Percentiles rank a stretch among this genome's conserved stretches.
phyloP scores from a whole-genome alignment of 2,888 invertebrate genomes.

The Myopa testacea region DNA sequence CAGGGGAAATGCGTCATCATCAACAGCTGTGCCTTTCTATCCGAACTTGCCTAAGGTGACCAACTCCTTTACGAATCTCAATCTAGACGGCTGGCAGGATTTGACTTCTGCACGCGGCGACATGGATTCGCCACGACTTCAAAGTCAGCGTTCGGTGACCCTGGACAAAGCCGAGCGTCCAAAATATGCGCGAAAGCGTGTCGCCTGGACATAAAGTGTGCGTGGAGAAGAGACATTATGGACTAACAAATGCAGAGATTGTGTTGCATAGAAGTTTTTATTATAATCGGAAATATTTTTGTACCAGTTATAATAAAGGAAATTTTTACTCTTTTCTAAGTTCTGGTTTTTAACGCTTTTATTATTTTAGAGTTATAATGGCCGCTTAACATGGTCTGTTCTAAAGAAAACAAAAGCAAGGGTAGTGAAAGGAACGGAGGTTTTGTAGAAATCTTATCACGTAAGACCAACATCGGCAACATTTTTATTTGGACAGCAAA shows the following conservation, averaged over 20 bases:
- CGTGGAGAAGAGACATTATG: not conserved
- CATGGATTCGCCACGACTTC: slow-evolving; percentile 51
- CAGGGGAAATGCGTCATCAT: slow-evolving; percentile 9
- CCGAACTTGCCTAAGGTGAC: slow-evolving; percentile 42
- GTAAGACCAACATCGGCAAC: too few species aligned
- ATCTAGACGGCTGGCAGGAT: slow-evolving; percentile 57
- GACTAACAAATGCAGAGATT: not conserved
- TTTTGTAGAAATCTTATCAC: too few species aligned
- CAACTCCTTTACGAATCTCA: slow-evolving; percentile 59
- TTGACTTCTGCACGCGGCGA: slow-evolving; percentile 48
- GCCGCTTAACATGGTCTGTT: too few species aligned
- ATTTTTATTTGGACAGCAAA: not conserved
- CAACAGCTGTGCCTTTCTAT: slow-evolving; percentile 28
- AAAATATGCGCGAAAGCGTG: slow-evolving; percentile 61
- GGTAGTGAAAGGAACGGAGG: too few species aligned
- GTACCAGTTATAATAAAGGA: not conserved
- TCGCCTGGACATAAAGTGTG: slow-evolving; percentile 60
- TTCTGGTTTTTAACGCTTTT: not conserved
- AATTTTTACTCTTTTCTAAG: not conserved
- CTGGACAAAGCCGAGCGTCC: slow-evolving; percentile 55
- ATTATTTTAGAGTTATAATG: not conserved
- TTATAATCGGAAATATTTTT: slow-evolving; percentile 6
- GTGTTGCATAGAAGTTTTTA: not conserved
- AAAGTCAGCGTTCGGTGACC: slow-evolving; percentile 54
- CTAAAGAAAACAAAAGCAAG: too few species aligned